Conservation (phyloP, 2,797 vertebrate species). For the Passerculus sandwichensis region DNA sequence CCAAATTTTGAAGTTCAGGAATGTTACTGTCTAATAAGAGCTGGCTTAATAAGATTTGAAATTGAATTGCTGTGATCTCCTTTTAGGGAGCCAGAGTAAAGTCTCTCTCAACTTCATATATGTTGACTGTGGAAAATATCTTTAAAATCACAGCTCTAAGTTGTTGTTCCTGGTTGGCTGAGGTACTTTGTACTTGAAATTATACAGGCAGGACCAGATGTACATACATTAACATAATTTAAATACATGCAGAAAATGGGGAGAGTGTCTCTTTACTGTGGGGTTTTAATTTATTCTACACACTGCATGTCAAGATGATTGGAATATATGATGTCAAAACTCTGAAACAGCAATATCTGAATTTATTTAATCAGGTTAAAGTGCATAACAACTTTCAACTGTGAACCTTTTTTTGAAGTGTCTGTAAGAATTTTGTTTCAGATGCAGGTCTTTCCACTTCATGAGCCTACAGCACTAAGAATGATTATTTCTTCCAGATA, state of each 20-base stretch:
- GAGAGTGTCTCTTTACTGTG: background rate
- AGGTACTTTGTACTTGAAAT: background rate
- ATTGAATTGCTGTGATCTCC: background rate
- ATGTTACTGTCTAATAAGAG: background rate
- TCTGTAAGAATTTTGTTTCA: background rate
- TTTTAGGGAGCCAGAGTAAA: background rate
- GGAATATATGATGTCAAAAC: background rate
- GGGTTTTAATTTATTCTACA: background rate
- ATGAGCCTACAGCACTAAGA: background rate
- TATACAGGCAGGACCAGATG: background rate
- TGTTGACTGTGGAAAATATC: background rate
- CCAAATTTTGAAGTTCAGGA: background rate
- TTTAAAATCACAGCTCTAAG: background rate
- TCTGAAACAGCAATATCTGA: background rate
- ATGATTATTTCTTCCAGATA: constrained; percentile 83
- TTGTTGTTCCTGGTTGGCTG: background rate
- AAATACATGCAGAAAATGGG: background rate
- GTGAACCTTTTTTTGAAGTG: background rate
- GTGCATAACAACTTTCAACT: background rate
- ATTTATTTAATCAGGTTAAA: constrained; percentile 8
- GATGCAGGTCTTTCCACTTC: background rate
- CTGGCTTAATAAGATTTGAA: background rate
- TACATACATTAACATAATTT: background rate
- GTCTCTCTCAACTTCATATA: background rate
- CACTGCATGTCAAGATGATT: background rate